A percentile compares a stretch with the other conserved stretches of the same genome.
Conservation (phyloP, 2,888 invertebrate genomes). For the Notocelia uddmanniana region DNA sequence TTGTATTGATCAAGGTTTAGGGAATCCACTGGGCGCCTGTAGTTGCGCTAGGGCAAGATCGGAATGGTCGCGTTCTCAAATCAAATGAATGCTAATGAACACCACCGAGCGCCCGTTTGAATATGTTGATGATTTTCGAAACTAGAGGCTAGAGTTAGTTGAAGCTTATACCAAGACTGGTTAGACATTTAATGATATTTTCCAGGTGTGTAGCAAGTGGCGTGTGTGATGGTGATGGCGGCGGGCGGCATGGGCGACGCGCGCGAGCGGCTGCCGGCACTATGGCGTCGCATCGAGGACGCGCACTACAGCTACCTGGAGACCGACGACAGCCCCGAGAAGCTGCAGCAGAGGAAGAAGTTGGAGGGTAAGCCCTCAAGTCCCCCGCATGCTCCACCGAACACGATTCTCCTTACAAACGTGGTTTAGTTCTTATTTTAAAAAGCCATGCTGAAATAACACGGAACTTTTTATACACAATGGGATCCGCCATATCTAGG, state of each 20-base stretch:
- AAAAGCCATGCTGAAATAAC: too few species aligned
- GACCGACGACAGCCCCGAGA: constrained; percentile 92
- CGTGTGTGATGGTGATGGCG: constrained; percentile 76
- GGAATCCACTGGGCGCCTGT: background rate
- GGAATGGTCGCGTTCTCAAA: too few species aligned
- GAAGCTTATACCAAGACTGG: background rate
- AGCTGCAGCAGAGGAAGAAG: constrained; percentile 90
- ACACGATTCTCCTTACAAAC: too few species aligned
- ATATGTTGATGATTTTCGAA: background rate
- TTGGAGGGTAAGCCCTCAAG: constrained; percentile 87
- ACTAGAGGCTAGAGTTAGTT: background rate
- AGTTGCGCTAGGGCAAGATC: background rate
- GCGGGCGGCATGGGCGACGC: constrained; percentile 77
- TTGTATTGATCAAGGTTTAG: too few species aligned
- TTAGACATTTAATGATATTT: background rate
- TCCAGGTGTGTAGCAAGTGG: constrained; percentile 14
- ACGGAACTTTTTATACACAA: too few species aligned
- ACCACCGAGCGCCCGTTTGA: background rate
- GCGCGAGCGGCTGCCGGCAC: constrained; percentile 87
- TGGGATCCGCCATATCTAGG: too few species aligned
- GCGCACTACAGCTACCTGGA: constrained; percentile 92
- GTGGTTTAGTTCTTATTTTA: too few species aligned
- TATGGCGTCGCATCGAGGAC: constrained; percentile 91
- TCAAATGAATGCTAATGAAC: too few species aligned
- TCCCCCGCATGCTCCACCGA: too few species aligned